These are phyloP conservation scores for Blastobasis lacticolella DNA, from an alignment of 2,888 invertebrate genomes.

Conservation along the genomic window DNA sequence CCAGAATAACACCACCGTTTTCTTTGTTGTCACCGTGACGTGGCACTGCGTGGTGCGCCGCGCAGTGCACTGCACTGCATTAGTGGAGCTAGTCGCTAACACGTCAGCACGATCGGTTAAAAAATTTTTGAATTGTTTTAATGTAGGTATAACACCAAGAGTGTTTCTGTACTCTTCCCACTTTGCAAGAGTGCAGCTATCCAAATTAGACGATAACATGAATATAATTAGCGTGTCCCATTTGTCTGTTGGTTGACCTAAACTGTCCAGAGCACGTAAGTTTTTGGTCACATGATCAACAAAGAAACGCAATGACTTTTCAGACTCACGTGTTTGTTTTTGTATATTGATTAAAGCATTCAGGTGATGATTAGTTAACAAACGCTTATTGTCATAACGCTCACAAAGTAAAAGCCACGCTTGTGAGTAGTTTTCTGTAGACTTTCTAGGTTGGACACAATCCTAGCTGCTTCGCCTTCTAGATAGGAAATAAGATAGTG, in stretches of 20 bases:
- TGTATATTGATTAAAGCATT: slow-evolving; percentile 13
- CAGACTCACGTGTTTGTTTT: slow-evolving; percentile 10
- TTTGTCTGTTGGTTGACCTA: slow-evolving; percentile 15
- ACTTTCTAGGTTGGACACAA: slow-evolving; percentile 13
- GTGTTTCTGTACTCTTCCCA: slow-evolving; percentile 16
- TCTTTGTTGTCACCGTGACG: too few relatives aligned
- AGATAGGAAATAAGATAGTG: slow-evolving; percentile 16
- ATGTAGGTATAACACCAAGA: slow-evolving; percentile 11
- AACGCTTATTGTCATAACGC: slow-evolving; percentile 13
- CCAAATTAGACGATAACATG: slow-evolving; percentile 14
- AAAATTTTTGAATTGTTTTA: slow-evolving; percentile 18
- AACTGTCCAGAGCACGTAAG: slow-evolving; percentile 14
- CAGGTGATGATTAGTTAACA: slow-evolving; percentile 15
- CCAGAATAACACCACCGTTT: too few relatives aligned
- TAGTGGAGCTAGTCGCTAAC: too few relatives aligned
- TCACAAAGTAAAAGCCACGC: slow-evolving; percentile 11
- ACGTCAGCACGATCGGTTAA: slow-evolving; percentile 20
- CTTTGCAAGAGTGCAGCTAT: slow-evolving; percentile 9
- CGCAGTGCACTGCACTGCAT: too few relatives aligned
- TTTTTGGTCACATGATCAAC: slow-evolving; percentile 18
- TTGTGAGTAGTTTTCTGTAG: slow-evolving; percentile 8
- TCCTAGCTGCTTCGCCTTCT: slow-evolving; percentile 16
- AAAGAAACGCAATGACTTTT: slow-evolving; percentile 12
- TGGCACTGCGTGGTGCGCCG: too few relatives aligned
- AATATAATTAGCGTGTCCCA: slow-evolving; percentile 12